Evolutionary conservation across 2,113 vertebrate species (phyloP), one percentile per base, ranked within the genome.

Genomic region (Spea bombifrons): DNA sequence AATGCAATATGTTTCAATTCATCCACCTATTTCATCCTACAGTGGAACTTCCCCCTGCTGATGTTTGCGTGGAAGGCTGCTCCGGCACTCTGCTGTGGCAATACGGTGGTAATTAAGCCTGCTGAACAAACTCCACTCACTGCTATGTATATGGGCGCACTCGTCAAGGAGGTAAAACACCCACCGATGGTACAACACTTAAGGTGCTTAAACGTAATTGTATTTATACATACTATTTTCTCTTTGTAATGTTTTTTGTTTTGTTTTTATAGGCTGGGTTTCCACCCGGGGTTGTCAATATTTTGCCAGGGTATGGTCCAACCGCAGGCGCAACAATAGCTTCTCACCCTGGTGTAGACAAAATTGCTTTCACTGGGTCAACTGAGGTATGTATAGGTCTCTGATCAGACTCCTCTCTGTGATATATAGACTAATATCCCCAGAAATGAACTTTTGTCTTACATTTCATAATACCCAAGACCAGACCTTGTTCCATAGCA

Each of bases 21-120:
- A 80, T 86, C 86, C 85, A 85, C 83, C 43, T 71, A 82, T 79
- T 88, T 87, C 81, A 81, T 75, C 81, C 82, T 85, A 45, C 92
- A 99, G 97, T 99, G 97, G 97, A 99, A 99, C 93, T 99, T 99
- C 90, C 97, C 97, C 82, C 91, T 99, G 86, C 92, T 99, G 92
- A 99, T 99, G 97, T 96, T 96, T 84, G 95, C 94, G 45, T 99
- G 97, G 97, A 99, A 99, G 92, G 93, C 98, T 76, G 97, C 95
- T 64, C 97, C 97, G 5, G 97, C 97, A 2, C 88, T 99, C 75
- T 96, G 96, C 83, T 97, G 96, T 79, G 97, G 97, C 82, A 99
- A 99, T 90, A 98, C 97, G 12, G 94, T 99, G 69, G 90, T 99
- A 81, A 92, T 99, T 79, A 99, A 99, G 85, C 97, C 97, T 0